phyloP scores from a whole-genome alignment of 2,888 invertebrate species.

The Synergus laeviventris region DNA sequence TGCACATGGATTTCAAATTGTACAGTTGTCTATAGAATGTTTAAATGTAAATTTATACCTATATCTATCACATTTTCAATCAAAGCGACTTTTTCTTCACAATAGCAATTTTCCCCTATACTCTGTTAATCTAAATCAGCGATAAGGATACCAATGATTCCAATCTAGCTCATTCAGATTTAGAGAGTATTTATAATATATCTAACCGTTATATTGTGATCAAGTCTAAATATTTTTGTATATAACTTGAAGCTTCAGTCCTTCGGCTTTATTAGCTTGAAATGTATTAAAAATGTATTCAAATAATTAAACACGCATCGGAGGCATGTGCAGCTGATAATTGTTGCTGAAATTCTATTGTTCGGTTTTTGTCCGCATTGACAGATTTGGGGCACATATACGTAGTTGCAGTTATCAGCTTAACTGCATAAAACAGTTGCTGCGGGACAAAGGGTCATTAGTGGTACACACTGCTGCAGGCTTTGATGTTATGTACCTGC shows the following conservation, averaged over 20 bases:
- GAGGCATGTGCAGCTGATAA: neutral
- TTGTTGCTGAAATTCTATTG: slow-evolving; percentile 7
- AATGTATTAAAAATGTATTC: too few species aligned
- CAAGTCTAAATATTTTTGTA: too few species aligned
- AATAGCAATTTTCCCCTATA: too few species aligned
- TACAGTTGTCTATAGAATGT: neutral
- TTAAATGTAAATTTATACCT: neutral
- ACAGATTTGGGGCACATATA: slow-evolving; percentile 16
- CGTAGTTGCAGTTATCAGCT: slow-evolving; percentile 46
- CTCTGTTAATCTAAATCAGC: too few species aligned
- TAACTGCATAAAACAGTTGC: slow-evolving; percentile 32
- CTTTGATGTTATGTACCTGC: slow-evolving; percentile 43
- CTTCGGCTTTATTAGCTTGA: neutral
- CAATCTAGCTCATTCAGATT: too few species aligned
- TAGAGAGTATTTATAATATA: too few species aligned
- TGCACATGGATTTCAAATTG: slow-evolving; percentile 11
- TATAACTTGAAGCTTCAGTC: neutral
- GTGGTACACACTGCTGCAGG: slow-evolving; percentile 44
- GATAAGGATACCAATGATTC: too few species aligned
- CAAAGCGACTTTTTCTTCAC: too few species aligned
- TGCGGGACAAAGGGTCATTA: slow-evolving; percentile 56
- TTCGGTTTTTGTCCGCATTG: neutral
- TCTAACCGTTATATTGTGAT: too few species aligned
- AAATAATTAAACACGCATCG: neutral
- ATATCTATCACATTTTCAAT: neutral